phyloP scores from a whole-genome alignment of 2,113 vertebrate species.

The Elachura formosa region DNA sequence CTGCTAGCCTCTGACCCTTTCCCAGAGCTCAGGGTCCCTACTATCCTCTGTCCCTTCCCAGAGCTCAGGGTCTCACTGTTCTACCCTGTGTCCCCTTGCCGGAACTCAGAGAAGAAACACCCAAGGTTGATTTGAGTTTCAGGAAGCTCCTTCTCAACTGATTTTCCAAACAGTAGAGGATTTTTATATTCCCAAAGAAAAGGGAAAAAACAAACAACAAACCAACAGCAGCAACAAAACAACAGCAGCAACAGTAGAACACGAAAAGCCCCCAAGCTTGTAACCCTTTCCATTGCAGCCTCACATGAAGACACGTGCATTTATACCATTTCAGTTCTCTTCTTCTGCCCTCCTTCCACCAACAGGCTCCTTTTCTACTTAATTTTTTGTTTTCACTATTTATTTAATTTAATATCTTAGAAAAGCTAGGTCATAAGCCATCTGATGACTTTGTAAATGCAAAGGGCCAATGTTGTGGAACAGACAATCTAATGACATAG shows the following conservation, averaged over 20 bases:
- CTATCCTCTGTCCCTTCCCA: neutral
- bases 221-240: neutral
- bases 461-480: conserved; percentile 80
- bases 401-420: conserved; percentile 79
- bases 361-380: neutral
- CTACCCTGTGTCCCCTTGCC: neutral
- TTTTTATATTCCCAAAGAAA: neutral
- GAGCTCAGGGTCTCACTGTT: neutral
- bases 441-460: conserved; percentile 85
- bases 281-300: neutral
- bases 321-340: neutral
- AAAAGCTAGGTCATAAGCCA: conserved; percentile 79
- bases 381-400: conserved; percentile 67
- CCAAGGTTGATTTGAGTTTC: neutral
- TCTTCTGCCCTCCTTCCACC: neutral
- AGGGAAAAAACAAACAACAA: too few relatives aligned
- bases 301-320: neutral
- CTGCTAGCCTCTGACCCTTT: neutral
- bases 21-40: neutral
- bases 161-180: neutral
- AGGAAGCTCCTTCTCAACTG: neutral
- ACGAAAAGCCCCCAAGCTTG: neutral
- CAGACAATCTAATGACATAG: conserved; percentile 85
- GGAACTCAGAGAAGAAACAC: neutral
- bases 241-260: neutral